Conservation (phyloP, 2,797 vertebrate genomes). For the Sebastes itinus region DNA sequence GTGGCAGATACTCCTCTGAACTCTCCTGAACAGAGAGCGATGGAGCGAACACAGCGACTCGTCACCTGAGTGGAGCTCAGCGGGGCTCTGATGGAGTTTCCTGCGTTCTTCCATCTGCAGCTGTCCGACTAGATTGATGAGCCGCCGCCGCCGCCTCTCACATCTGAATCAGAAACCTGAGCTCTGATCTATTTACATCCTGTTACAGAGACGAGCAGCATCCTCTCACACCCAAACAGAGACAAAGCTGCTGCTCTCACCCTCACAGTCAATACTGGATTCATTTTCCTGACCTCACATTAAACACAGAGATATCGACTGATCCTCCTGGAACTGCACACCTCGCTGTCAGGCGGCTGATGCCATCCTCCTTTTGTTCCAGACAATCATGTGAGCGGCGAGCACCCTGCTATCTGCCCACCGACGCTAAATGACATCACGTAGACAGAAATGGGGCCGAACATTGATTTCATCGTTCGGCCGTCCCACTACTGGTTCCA, state of each 20-base stretch:
- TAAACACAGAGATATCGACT: conserved; percentile 52
- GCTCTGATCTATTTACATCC: conserved; percentile 50
- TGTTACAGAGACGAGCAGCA: background rate
- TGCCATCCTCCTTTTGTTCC: conserved; percentile 32
- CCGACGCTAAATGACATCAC: conserved; percentile 51
- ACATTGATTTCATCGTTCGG: conserved; percentile 46
- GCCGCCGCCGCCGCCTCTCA: too few species aligned
- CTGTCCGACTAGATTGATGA: conserved; percentile 3
- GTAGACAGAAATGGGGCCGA: conserved; percentile 20
- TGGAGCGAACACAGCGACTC: too few species aligned
- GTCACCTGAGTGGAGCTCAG: too few species aligned
- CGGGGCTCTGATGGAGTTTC: too few species aligned
- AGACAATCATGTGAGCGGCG: conserved; percentile 27
- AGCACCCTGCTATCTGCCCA: background rate
- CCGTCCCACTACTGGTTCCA: background rate
- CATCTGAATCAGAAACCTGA: background rate
- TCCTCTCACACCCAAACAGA: background rate
- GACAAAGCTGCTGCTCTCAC: background rate
- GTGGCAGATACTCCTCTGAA: too few species aligned
- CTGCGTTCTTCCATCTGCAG: conserved; percentile 34
- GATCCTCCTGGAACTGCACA: conserved; percentile 42
- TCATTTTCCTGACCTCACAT: conserved; percentile 34
- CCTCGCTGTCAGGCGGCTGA: conserved; percentile 50
- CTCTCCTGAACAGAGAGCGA: too few species aligned
- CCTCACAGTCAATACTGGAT: background rate